A percentile compares a stretch with the other conserved stretches of the same genome.
Conservation (phyloP, 2,797 vertebrate genomes). For the Varecia variegata region DNA sequence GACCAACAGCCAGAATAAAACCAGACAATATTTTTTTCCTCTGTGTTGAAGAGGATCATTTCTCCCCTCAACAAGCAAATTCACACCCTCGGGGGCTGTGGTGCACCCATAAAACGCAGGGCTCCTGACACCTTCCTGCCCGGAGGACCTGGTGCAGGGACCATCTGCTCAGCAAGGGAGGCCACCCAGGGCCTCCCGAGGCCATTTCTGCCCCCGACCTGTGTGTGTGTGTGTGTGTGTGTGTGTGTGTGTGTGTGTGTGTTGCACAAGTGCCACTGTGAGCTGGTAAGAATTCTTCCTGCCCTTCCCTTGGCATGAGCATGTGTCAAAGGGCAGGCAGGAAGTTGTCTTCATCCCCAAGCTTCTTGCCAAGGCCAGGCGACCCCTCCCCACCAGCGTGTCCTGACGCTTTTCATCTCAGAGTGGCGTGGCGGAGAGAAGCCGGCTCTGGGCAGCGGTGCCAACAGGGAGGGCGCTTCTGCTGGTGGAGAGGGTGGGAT, state of each 20-base stretch:
- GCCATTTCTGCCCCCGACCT: no score
- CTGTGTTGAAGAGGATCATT: slow-evolving; percentile 54
- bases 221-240: no score
- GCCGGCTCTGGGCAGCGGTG: background rate
- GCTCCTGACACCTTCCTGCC: background rate
- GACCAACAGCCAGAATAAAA: no score
- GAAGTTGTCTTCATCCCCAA: background rate
- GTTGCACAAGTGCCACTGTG: background rate
- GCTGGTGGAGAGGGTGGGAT: background rate
- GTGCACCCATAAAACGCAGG: background rate
- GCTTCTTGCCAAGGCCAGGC: background rate
- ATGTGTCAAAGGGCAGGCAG: background rate
- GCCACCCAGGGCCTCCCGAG: background rate
- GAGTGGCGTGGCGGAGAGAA: background rate
- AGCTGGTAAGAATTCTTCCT: background rate
- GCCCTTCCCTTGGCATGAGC: background rate
- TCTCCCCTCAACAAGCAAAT: background rate
- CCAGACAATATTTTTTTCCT: slow-evolving; percentile 63
- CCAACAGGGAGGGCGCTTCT: background rate
- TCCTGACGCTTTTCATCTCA: background rate
- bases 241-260: no score
- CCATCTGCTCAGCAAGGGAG: background rate
- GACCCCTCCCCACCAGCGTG: background rate
- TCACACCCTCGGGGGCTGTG: background rate
- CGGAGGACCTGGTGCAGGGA: background rate